Evolutionary conservation across 2,888 invertebrate genomes (phyloP).

Genomic region (Rhingia rostrata): DNA sequence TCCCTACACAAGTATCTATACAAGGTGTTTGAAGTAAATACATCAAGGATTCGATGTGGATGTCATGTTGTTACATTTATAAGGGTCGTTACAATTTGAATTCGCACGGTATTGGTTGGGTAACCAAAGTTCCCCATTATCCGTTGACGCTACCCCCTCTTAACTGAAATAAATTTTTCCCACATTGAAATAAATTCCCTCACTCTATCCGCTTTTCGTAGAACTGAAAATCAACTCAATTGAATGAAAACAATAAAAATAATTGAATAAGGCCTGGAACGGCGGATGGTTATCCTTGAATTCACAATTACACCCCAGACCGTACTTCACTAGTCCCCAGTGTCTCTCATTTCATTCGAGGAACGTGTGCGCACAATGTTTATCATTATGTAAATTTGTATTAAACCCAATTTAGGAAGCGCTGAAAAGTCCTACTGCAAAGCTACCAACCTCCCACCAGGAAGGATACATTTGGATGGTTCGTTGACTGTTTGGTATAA

Average conservation of each 20-base stretch:
- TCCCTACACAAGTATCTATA: too few species aligned
- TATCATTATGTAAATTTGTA: slow-evolving; percentile 45
- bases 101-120: too few species aligned
- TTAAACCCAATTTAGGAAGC: slow-evolving; percentile 26
- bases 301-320: slow-evolving; percentile 6
- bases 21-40: too few species aligned
- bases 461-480: neutral
- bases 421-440: neutral
- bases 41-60: too few species aligned
- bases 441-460: neutral
- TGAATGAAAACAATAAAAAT: slow-evolving; percentile 40
- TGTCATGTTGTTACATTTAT: too few species aligned
- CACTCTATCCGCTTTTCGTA: too few species aligned
- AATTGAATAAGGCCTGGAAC: slow-evolving; percentile 36
- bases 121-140: too few species aligned
- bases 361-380: slow-evolving; percentile 18
- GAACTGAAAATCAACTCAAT: neutral
- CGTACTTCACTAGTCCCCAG: neutral
- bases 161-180: too few species aligned
- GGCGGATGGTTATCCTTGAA: slow-evolving; percentile 4
- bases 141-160: too few species aligned
- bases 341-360: slow-evolving; percentile 1
- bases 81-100: too few species aligned
- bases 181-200: too few species aligned
- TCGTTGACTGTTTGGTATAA: neutral